Percentiles rank a stretch among this genome's conserved stretches.
These are phyloP conservation scores for Temnopleurus reevesii DNA, from an alignment of 53 echinoderm and acorn worm species.

Conservation along the genomic window DNA sequence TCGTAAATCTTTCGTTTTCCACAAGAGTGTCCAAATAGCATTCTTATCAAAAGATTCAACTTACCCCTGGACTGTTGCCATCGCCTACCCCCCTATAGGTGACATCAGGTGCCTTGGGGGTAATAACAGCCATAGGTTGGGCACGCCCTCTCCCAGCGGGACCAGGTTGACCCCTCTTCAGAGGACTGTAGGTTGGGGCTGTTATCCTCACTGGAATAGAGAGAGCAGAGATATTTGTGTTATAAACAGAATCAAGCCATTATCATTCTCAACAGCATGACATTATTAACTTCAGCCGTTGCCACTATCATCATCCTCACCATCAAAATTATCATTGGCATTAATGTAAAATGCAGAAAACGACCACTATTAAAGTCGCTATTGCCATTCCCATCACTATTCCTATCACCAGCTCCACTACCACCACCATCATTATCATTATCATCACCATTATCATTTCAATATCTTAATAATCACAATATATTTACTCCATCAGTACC, in stretches of 20 bases:
- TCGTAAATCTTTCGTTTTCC: too few relatives aligned
- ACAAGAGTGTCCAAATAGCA: too few relatives aligned
- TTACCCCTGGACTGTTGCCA: slow-evolving; percentile 87
- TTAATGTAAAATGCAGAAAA: neutral
- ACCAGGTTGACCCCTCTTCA: slow-evolving; percentile 77
- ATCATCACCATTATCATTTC: neutral
- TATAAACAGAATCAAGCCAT: too few relatives aligned
- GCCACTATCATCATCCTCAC: neutral
- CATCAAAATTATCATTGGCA: neutral
- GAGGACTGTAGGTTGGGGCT: slow-evolving; percentile 91
- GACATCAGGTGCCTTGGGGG: slow-evolving; percentile 96
- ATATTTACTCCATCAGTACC: neutral
- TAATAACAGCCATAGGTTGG: slow-evolving; percentile 90
- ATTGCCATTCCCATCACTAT: neutral
- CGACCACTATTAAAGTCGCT: neutral
- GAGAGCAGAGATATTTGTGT: neutral
- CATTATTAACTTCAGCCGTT: neutral
- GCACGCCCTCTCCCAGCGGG: slow-evolving; percentile 76
- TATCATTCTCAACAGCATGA: neutral
- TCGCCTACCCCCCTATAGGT: slow-evolving; percentile 78
- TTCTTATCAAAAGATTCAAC: too few relatives aligned
- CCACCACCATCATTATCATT: neutral
- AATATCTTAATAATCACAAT: neutral
- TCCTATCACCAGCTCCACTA: neutral
- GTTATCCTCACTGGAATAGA: slow-evolving; percentile 83